Evolutionary conservation across 2,888 invertebrate species (phyloP).

Genomic region (Sminthurinus aureus): DNA sequence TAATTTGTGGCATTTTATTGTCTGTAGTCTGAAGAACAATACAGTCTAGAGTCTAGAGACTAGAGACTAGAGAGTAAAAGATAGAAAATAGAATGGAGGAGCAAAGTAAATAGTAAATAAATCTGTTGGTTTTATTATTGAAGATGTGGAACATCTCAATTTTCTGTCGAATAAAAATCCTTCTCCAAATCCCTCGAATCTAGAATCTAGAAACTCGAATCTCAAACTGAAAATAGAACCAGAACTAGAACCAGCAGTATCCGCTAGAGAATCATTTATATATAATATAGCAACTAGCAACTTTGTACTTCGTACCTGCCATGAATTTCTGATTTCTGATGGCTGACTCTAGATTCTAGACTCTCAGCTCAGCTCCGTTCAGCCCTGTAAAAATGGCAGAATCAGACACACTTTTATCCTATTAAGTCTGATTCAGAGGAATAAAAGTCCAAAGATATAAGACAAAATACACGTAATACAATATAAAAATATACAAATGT

Average conservation of each 20-base stretch:
- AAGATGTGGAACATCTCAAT: constrained; percentile 38
- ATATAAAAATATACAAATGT: background rate
- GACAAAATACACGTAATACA: too few relatives aligned
- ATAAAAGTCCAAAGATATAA: too few relatives aligned
- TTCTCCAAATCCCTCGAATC: constrained; percentile 28
- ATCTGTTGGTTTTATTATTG: constrained; percentile 44
- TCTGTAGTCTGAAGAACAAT: background rate
- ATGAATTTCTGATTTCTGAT: constrained; percentile 41
- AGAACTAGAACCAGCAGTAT: constrained; percentile 25
- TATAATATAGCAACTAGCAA: background rate
- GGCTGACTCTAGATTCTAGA: constrained; percentile 13
- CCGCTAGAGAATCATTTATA: constrained; percentile 43
- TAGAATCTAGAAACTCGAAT: too few relatives aligned
- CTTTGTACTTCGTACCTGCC: constrained; percentile 36
- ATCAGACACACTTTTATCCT: too few relatives aligned
- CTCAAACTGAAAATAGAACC: too few relatives aligned
- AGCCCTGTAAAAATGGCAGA: too few relatives aligned
- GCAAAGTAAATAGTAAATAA: constrained; percentile 27
- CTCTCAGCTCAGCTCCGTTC: too few relatives aligned
- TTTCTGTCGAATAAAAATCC: constrained; percentile 44
- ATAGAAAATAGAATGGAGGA: too few relatives aligned
- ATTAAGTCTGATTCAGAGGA: too few relatives aligned
- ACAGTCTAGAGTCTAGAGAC: background rate
- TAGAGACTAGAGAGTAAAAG: background rate
- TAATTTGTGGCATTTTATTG: background rate